Percentiles rank a stretch among this genome's conserved stretches.
Conservation (phyloP, 2,113 vertebrate genomes). For the Tychaedon coryphoeus region DNA sequence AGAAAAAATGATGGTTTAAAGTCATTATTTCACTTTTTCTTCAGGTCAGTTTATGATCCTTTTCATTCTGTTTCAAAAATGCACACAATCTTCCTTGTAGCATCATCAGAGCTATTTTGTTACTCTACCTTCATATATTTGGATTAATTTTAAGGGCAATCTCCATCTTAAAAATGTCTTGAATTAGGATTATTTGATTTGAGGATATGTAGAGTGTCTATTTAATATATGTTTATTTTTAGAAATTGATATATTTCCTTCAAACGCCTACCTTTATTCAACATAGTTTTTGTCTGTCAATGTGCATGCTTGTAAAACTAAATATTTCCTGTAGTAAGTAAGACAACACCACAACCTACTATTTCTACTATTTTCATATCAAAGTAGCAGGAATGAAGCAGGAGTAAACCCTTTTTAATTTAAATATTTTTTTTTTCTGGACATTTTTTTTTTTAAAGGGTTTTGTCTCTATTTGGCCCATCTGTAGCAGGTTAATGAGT, state of each 20-base stretch:
- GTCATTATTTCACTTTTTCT: background rate
- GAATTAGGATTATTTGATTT: background rate
- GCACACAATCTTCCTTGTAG: background rate
- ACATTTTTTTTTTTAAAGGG: fast-evolving
- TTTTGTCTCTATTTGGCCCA: background rate
- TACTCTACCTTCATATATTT: background rate
- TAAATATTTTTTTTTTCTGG: background rate
- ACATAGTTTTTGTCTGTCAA: background rate
- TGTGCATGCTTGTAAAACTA: background rate
- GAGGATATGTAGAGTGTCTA: background rate
- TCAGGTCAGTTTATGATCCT: background rate
- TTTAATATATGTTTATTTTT: background rate
- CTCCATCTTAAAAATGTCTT: background rate
- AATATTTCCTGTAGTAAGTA: background rate
- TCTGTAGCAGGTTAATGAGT: background rate
- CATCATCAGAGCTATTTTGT: background rate
- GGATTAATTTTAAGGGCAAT: background rate
- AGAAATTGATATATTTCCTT: background rate
- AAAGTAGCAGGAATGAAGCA: background rate
- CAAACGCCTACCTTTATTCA: background rate
- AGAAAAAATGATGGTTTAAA: background rate
- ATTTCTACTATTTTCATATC: background rate
- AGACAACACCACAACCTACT: background rate
- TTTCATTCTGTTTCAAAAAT: background rate
- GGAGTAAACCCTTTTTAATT: background rate